A percentile compares a stretch with the other conserved stretches of the same genome.
These are phyloP conservation scores for Myotis brandtii DNA, from an alignment of 2,113 vertebrate species.

Conservation along the genomic window DNA sequence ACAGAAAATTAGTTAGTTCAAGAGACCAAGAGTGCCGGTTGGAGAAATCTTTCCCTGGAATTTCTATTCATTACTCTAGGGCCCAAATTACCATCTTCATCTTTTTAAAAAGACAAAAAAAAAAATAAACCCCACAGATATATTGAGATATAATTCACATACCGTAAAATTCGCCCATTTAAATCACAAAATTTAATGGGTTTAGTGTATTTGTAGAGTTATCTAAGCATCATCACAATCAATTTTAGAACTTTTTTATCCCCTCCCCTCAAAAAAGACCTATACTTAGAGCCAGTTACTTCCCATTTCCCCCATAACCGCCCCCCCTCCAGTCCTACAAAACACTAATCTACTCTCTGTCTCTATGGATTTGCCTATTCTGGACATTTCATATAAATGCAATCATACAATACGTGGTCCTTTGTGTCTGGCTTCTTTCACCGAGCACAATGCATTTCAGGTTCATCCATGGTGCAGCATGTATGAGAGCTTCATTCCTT, in stretches of 20 bases:
- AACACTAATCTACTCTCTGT: background rate
- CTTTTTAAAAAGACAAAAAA: background rate
- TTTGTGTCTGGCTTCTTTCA: background rate
- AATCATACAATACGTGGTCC: rapidly evolving
- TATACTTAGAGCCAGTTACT: background rate
- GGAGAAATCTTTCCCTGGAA: background rate
- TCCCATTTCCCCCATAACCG: too few species aligned
- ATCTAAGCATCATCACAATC: background rate
- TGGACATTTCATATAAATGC: background rate
- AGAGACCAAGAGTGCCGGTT: background rate
- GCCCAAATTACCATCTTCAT: background rate
- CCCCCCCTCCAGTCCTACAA: background rate
- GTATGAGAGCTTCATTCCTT: background rate
- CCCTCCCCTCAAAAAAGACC: background rate
- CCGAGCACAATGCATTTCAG: background rate
- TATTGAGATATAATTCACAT: background rate
- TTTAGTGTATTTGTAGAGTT: background rate
- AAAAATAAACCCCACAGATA: background rate
- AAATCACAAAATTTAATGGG: background rate
- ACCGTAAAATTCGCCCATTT: background rate
- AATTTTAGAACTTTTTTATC: background rate
- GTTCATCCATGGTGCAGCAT: rapidly evolving
- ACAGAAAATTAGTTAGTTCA: background rate
- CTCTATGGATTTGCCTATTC: background rate
- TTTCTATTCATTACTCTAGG: background rate